Evolutionary conservation across 2,113 vertebrate genomes (phyloP).

Genomic region (Pygoscelis antarcticus): DNA sequence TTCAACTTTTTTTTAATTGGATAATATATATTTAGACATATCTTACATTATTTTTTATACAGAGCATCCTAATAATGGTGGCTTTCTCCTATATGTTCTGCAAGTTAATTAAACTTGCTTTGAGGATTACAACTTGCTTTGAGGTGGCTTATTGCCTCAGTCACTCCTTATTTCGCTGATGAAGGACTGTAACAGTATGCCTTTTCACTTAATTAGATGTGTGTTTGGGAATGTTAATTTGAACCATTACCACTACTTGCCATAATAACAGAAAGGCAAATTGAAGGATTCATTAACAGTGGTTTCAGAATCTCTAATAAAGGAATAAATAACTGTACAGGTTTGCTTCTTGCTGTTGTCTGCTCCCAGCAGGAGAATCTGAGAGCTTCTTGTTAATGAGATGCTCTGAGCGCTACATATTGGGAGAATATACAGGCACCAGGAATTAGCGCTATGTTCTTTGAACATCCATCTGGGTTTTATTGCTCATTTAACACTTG

Average conservation of each 20-base stretch:
- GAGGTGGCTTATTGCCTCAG: neutral
- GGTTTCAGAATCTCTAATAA: slow-evolving; percentile 22
- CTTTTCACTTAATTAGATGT: slow-evolving; percentile 31
- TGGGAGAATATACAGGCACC: neutral
- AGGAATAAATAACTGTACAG: neutral
- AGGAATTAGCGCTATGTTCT: neutral
- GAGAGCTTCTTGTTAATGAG: neutral
- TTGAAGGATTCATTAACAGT: neutral
- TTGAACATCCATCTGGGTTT: neutral
- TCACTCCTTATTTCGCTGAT: neutral
- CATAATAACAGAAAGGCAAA: slow-evolving; percentile 14
- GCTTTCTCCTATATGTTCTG: neutral
- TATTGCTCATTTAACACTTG: slow-evolving; percentile 11
- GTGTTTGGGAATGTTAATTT: slow-evolving; percentile 9
- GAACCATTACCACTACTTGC: neutral
- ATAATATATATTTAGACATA: neutral
- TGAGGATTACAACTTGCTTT: neutral
- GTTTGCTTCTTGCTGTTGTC: neutral
- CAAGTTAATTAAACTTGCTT: slow-evolving; percentile 31
- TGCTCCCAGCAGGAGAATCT: slow-evolving; percentile 11
- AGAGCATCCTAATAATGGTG: neutral
- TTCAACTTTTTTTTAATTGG: neutral
- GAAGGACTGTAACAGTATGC: neutral
- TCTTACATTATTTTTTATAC: neutral
- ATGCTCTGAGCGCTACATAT: neutral